Conservation (phyloP, 2,113 vertebrate species). For the Fregetta grallaria region DNA sequence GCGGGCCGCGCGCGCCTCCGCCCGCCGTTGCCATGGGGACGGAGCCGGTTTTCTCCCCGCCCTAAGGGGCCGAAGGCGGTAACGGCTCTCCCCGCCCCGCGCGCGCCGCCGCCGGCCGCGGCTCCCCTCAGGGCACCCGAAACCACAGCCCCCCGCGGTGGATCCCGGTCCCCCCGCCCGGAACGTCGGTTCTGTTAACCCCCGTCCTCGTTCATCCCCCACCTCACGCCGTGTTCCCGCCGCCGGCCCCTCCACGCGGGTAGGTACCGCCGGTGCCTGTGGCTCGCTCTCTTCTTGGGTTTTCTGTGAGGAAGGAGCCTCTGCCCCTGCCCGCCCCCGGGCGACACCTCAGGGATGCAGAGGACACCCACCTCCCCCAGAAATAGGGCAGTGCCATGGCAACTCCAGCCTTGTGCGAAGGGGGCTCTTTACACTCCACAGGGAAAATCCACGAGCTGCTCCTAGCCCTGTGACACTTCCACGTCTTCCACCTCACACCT, state of each 20-base stretch:
- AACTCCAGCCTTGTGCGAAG: rapidly evolving
- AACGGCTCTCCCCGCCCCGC: neutral
- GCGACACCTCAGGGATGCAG: neutral
- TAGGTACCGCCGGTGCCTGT: rapidly evolving
- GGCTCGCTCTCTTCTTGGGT: rapidly evolving
- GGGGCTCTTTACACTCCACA: rapidly evolving
- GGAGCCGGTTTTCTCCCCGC: neutral
- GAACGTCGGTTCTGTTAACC: neutral
- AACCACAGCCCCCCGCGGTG: too few species aligned
- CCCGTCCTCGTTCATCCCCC: too few species aligned
- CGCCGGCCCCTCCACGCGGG: neutral
- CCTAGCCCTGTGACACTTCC: rapidly evolving
- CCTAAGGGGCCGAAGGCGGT: neutral
- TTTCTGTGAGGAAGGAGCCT: neutral
- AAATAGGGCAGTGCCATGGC: rapidly evolving
- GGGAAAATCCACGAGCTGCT: neutral
- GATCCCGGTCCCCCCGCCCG: too few species aligned
- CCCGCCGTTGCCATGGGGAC: neutral
- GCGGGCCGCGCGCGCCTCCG: neutral
- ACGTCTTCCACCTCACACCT: rapidly evolving
- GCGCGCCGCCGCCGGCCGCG: too few species aligned
- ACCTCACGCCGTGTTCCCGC: neutral
- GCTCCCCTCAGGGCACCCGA: too few species aligned
- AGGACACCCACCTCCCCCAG: rapidly evolving
- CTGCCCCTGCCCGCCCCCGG: too few species aligned